Evolutionary conservation across 2,113 vertebrate species (phyloP).

Genomic region (Ceyx cyanopectus): DNA sequence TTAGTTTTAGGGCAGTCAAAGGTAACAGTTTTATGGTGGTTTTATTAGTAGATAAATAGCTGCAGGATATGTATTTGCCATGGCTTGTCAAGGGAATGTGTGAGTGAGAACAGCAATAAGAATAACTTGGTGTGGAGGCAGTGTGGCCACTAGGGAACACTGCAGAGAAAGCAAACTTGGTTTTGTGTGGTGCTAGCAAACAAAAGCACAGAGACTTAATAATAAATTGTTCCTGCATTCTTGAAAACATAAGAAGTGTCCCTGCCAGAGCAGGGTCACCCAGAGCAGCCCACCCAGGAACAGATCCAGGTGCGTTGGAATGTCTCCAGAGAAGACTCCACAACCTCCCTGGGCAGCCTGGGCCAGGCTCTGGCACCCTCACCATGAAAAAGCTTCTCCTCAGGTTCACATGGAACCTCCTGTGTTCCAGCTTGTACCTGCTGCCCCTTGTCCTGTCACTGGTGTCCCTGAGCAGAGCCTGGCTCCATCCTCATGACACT

Average conservation of each 20-base stretch:
- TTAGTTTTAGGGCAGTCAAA: not conserved
- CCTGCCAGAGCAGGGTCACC: too few relatives aligned
- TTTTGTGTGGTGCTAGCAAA: not conserved
- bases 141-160: not conserved
- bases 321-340: too few relatives aligned
- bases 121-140: not conserved
- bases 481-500: too few relatives aligned
- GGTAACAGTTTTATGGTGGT: not conserved
- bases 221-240: not conserved
- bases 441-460: too few relatives aligned
- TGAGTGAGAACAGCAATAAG: not conserved
- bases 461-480: too few relatives aligned
- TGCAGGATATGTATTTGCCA: not conserved
- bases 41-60: not conserved
- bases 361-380: too few relatives aligned
- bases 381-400: too few relatives aligned
- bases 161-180: not conserved
- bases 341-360: too few relatives aligned
- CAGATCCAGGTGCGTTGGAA: too few relatives aligned
- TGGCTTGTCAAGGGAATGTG: not conserved
- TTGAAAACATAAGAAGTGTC: not conserved
- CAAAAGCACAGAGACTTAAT: not conserved
- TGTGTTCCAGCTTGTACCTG: too few relatives aligned
- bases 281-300: too few relatives aligned
- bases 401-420: too few relatives aligned